Percentiles rank a stretch among this genome's conserved stretches.
Conservation (phyloP, 2,113 vertebrate species). For the Cottus gobio region DNA sequence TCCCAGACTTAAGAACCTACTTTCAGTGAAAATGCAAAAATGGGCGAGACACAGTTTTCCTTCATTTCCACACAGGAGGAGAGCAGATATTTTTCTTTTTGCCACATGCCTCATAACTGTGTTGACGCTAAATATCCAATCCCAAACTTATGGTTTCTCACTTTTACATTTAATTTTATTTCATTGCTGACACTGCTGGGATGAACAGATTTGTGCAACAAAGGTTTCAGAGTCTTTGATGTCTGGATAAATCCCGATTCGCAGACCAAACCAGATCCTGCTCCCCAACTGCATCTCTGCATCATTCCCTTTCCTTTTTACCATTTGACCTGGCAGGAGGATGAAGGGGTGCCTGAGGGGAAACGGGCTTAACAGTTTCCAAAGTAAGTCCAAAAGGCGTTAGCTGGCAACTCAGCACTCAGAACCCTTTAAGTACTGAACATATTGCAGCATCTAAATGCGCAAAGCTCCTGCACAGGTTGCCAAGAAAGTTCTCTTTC, state of each 20-base stretch:
- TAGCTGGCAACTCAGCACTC: slow-evolving; percentile 26
- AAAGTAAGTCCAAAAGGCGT: slow-evolving; percentile 14
- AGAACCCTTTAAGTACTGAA: slow-evolving; percentile 24
- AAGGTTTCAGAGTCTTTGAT: slow-evolving; percentile 51
- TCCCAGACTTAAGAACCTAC: not conserved
- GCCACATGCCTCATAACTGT: slow-evolving; percentile 23
- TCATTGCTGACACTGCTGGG: slow-evolving; percentile 11
- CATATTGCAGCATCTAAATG: slow-evolving; percentile 39
- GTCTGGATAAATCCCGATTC: slow-evolving; percentile 37
- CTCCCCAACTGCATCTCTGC: slow-evolving; percentile 23
- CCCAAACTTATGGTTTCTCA: not conserved
- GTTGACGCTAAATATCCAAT: slow-evolving; percentile 22
- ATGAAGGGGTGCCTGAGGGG: slow-evolving; percentile 37
- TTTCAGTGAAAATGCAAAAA: slow-evolving; percentile 17
- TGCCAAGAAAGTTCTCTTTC: slow-evolving; percentile 26
- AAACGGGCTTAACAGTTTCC: not conserved
- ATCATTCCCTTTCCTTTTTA: slow-evolving; percentile 8
- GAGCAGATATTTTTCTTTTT: not conserved
- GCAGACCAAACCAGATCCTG: not conserved
- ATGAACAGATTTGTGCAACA: slow-evolving; percentile 44
- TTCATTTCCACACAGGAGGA: slow-evolving; percentile 7
- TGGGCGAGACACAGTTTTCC: slow-evolving; percentile 12
- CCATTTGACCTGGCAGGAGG: slow-evolving; percentile 34
- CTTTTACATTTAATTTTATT: too few relatives aligned
- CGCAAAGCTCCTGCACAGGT: slow-evolving; percentile 23